Conservation (phyloP, 2,113 vertebrate genomes). For the Glaucomys volans region DNA sequence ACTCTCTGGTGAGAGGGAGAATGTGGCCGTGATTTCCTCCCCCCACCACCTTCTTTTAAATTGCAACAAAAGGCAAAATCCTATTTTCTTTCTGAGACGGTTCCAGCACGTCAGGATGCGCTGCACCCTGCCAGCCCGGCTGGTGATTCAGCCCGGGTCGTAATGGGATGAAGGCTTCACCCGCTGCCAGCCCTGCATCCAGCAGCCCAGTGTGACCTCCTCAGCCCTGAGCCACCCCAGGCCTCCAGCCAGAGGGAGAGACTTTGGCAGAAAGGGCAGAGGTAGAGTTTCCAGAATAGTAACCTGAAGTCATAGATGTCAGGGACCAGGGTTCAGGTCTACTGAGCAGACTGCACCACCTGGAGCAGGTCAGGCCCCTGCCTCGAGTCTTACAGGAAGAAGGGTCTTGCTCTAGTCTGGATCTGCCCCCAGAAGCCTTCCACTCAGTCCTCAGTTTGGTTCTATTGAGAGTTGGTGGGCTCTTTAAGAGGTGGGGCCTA, state of each 20-base stretch:
- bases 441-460: not conserved
- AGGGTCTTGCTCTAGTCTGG: not conserved
- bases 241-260: not conserved
- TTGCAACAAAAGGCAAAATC: conserved; percentile 51
- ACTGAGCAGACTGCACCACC: accelerated
- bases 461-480: not conserved
- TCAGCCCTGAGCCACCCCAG: not conserved
- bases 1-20: not conserved
- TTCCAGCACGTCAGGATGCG: not conserved
- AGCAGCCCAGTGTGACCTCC: not conserved
- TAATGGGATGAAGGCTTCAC: not conserved
- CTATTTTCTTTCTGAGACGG: conserved; percentile 22
- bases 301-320: not conserved
- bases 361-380: not conserved
- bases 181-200: not conserved
- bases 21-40: not conserved
- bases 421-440: not conserved
- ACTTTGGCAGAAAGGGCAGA: not conserved
- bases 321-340: not conserved
- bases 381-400: not conserved
- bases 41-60: not conserved
- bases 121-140: not conserved
- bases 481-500: not conserved
- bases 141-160: not conserved
- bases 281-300: not conserved